Evolutionary conservation across 2,113 vertebrate genomes (phyloP).

Genomic region (Pluvianellus socialis): DNA sequence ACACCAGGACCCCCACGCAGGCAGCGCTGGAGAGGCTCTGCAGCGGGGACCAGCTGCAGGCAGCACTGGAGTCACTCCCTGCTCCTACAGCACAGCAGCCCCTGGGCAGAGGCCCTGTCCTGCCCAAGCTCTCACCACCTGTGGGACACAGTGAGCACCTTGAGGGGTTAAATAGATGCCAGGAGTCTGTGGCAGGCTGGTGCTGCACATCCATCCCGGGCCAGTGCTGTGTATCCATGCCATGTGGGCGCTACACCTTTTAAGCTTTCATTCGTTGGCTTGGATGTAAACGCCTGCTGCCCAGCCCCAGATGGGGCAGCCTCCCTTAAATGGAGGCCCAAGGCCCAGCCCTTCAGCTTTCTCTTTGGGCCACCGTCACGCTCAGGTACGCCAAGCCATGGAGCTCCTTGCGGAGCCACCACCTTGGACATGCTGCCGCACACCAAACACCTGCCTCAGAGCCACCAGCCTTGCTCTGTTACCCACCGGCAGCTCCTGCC

Average conservation of each 20-base stretch:
- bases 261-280: background rate
- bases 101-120: background rate
- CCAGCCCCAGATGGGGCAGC: background rate
- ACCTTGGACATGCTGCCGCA: background rate
- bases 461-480: background rate
- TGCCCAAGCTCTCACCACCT: background rate
- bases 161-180: background rate
- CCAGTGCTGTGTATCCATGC: rapidly evolving
- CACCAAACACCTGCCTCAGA: background rate
- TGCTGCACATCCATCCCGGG: background rate
- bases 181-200: background rate
- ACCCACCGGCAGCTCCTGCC: background rate
- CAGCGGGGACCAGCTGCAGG: rapidly evolving
- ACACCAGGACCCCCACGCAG: background rate
- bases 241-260: rapidly evolving
- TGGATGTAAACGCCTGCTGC: background rate
- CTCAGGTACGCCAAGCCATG: background rate
- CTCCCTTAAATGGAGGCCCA: background rate
- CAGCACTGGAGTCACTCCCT: rapidly evolving
- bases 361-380: rapidly evolving
- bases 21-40: background rate
- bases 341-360: background rate
- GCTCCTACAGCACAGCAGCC: background rate
- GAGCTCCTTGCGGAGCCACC: background rate
- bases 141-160: background rate